phyloP scores from a whole-genome alignment of 2,888 invertebrate genomes.

The Drosophila kuntzei region DNA sequence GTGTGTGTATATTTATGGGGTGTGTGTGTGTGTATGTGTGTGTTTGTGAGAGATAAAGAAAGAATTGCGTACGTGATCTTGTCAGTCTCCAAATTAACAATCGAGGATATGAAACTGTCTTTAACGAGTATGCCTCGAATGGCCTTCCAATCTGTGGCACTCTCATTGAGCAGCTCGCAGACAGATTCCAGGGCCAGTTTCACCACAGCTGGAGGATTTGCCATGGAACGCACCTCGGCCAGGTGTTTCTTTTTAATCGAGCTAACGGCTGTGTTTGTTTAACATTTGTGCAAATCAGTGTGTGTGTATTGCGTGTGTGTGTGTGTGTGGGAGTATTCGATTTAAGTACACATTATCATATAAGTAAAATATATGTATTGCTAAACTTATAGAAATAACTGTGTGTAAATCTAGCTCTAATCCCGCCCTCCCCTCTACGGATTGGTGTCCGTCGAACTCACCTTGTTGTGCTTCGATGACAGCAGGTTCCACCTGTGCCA shows the following conservation, averaged over 20 bases:
- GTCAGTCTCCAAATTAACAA: slow-evolving; percentile 97
- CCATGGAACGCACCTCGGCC: slow-evolving; percentile 97
- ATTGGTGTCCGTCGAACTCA: slow-evolving; percentile 84
- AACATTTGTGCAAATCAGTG: slow-evolving; percentile 19
- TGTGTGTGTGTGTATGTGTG: slow-evolving; percentile 7
- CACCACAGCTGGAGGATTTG: slow-evolving; percentile 96
- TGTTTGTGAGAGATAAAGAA: slow-evolving; percentile 43
- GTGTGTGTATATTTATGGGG: slow-evolving; percentile 16
- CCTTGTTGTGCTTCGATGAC: slow-evolving; percentile 99
- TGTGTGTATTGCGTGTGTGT: slow-evolving; percentile 10
- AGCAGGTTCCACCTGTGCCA: slow-evolving; percentile 99
- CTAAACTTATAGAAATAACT: slow-evolving; percentile 35
- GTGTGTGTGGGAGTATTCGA: slow-evolving; percentile 35
- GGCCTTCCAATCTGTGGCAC: slow-evolving; percentile 96
- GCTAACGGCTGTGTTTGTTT: slow-evolving; percentile 90
- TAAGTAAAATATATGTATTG: slow-evolving; percentile 30
- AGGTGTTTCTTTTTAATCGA: slow-evolving; percentile 98
- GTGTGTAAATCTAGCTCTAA: slow-evolving; percentile 20
- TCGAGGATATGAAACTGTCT: slow-evolving; percentile 97
- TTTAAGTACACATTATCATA: slow-evolving; percentile 43
- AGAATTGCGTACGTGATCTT: slow-evolving; percentile 91
- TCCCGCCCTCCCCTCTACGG: slow-evolving; percentile 12
- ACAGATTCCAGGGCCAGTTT: slow-evolving; percentile 98
- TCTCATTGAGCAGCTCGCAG: slow-evolving; percentile 96
- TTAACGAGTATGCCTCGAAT: slow-evolving; percentile 96